These are phyloP conservation scores for Anthrax anthrax DNA, from an alignment of 2,888 invertebrate genomes.

Conservation along the genomic window DNA sequence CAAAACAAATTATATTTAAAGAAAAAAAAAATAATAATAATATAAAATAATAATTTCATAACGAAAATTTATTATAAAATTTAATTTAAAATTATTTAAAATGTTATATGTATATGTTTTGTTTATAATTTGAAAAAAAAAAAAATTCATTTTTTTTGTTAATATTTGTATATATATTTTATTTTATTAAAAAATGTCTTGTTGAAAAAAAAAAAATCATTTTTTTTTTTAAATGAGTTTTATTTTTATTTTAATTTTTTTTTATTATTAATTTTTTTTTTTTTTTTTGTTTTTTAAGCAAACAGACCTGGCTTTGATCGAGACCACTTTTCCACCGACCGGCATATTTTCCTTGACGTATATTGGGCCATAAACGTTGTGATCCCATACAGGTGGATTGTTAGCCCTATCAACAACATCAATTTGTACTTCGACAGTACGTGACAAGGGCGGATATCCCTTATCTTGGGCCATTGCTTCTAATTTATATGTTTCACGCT, in stretches of 20 bases:
- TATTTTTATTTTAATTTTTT: not conserved
- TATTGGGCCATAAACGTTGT: conserved; percentile 92
- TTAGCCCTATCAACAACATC: conserved; percentile 96
- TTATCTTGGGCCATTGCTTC: conserved; percentile 97
- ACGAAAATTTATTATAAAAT: too few relatives aligned
- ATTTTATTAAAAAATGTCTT: conserved; percentile 6
- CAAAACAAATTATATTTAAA: too few relatives aligned
- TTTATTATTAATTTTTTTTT: not conserved
- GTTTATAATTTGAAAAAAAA: not conserved
- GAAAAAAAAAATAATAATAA: too few relatives aligned
- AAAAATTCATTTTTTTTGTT: not conserved
- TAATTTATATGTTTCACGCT: conserved; percentile 97
- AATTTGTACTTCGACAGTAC: conserved; percentile 95
- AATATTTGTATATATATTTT: not conserved
- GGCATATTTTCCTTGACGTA: conserved; percentile 96
- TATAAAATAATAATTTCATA: too few relatives aligned
- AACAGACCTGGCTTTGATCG: conserved; percentile 97
- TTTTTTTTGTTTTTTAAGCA: conserved; percentile 1
- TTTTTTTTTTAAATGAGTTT: not conserved
- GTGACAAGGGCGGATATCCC: conserved; percentile 87
- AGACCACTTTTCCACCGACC: conserved; percentile 94
- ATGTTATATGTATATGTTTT: too few relatives aligned
- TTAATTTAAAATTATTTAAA: too few relatives aligned
- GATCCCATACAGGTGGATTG: conserved; percentile 96
- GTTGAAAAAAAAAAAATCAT: not conserved